Conservation (phyloP, 2,797 vertebrate species). For the Coranthus polyacanthus region DNA sequence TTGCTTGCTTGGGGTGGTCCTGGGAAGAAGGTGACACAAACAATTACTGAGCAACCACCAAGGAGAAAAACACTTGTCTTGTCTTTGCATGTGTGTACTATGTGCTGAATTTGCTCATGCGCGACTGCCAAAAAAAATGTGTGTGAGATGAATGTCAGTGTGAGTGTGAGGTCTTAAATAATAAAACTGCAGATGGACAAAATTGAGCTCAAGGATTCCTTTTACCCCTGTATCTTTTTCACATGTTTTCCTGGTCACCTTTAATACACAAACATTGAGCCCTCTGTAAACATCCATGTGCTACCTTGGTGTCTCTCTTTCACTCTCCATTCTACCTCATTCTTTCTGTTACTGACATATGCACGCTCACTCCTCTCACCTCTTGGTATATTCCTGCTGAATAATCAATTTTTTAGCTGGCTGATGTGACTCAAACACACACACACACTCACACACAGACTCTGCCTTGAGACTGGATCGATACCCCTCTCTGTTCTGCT, state of each 20-base stretch:
- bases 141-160: slow-evolving; percentile 57
- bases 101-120: slow-evolving; percentile 26
- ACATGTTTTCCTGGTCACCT: slow-evolving; percentile 57
- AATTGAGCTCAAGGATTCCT: slow-evolving; percentile 73
- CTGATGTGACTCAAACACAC: slow-evolving; percentile 79
- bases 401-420: slow-evolving; percentile 85
- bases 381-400: slow-evolving; percentile 85
- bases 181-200: slow-evolving; percentile 66
- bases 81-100: slow-evolving; percentile 47
- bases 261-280: slow-evolving; percentile 59
- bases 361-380: slow-evolving; percentile 77
- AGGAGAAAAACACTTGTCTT: slow-evolving; percentile 73
- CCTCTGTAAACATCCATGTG: slow-evolving; percentile 66
- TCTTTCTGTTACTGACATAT: slow-evolving; percentile 77
- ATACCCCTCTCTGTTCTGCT: slow-evolving; percentile 87
- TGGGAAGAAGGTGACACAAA: slow-evolving; percentile 81
- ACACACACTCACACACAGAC: slow-evolving; percentile 72
- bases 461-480: slow-evolving; percentile 86
- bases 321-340: slow-evolving; percentile 59
- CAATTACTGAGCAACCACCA: slow-evolving; percentile 84
- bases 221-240: slow-evolving; percentile 54
- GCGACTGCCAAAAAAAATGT: slow-evolving; percentile 50
- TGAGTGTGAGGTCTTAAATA: slow-evolving; percentile 61
- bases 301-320: slow-evolving; percentile 59
- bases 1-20: slow-evolving; percentile 78